Evolutionary conservation across 2,797 vertebrate species (phyloP), one percentile per base, ranked within the genome.

Genomic region (Cottoperca gobio): DNA sequence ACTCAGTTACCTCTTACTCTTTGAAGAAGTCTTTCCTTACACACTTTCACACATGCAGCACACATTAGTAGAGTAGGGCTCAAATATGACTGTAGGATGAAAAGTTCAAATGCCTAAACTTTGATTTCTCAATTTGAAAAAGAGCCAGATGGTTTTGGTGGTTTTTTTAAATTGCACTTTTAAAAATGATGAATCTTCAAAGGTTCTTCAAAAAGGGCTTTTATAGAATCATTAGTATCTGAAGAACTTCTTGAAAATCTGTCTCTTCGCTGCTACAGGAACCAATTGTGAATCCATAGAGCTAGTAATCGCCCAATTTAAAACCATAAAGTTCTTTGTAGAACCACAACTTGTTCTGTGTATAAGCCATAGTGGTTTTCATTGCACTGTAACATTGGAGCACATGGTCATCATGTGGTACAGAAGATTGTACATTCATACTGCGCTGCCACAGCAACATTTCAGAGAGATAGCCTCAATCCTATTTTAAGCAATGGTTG

Each of bases 11-110:
- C 87, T 92, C 87, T 83, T 86, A 75, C 76, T 77, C 92, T 91
- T 93, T 93, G 93, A 94, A 94, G 92, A 91, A 89, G 86, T 92
- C 91, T 93, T 95, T 82, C 63, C 90, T 92, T 92, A 90, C 90
- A 92, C 88, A 84, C 82, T 91, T 94, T 93, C 87, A 91, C 90
- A 92, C 88, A 93, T 91, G 92, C 85, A 91, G 77, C 88, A 79
- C 76, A 86, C 88, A 91, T 92, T 90, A 93, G 82, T 63, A 52
- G 80, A 90, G 79, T 37, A 54, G 68, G 61, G 79, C 77, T 89
- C 57, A n/a, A 74, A 73, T 76, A 81, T 46, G 63, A 73, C 84
- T 66, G 50, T 19, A 66, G 70, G 79, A 85, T 80, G 73, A 84
- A 85, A 86, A 81, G 82, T 87, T 88, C 78, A 82, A 82, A 84